phyloP scores from a whole-genome alignment of 2,797 vertebrate genomes.

The Fistularia commersonii region DNA sequence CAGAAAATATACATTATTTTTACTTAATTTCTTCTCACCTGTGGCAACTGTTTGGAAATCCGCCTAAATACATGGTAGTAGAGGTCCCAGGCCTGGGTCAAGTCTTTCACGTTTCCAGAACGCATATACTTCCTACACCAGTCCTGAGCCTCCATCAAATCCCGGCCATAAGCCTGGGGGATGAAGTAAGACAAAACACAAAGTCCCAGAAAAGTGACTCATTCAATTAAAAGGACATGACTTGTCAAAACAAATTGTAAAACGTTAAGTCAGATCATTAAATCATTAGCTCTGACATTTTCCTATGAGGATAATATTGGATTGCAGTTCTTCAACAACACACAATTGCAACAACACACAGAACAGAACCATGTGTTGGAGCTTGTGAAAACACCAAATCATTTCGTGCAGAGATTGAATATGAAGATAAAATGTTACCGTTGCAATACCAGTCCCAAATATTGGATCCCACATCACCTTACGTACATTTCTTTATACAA shows the following conservation, averaged over 20 bases:
- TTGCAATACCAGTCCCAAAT: not conserved
- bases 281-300: not conserved
- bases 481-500: too few species aligned
- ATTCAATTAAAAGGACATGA: slow-evolving; percentile 8
- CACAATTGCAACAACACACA: slow-evolving; percentile 19
- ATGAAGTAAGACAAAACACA: slow-evolving; percentile 13
- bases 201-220: slow-evolving; percentile 16
- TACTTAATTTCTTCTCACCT: slow-evolving; percentile 70
- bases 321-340: slow-evolving; percentile 12
- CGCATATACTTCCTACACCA: slow-evolving; percentile 99
- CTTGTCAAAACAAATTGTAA: slow-evolving; percentile 12
- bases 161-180: slow-evolving; percentile 91
- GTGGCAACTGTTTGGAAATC: slow-evolving; percentile 97
- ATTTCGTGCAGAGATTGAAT: too few species aligned
- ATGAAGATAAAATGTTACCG: not conserved
- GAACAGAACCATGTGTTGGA: slow-evolving; percentile 13
- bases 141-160: slow-evolving; percentile 98
- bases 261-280: too few species aligned
- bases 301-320: slow-evolving; percentile 12
- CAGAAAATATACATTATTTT: not conserved
- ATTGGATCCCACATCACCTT: too few species aligned
- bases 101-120: slow-evolving; percentile 96
- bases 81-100: slow-evolving; percentile 98
- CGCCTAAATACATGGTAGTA: slow-evolving; percentile 98
- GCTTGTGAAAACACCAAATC: not conserved